Percentiles rank a stretch among this genome's conserved stretches.
Evolutionary conservation across 2,113 vertebrate species (phyloP).

Genomic region (Lampris incognitus): DNA sequence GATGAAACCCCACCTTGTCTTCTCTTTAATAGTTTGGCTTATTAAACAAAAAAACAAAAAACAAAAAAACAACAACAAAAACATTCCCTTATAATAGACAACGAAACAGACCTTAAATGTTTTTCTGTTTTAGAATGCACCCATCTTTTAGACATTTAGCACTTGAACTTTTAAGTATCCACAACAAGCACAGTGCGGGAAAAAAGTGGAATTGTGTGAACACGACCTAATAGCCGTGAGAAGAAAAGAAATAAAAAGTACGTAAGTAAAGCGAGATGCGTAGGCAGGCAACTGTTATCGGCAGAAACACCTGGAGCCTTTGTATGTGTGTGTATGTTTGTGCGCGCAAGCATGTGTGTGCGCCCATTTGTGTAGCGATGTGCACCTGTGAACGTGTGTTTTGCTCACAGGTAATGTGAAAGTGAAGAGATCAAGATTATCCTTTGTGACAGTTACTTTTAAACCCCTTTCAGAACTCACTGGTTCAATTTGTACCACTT

Average conservation of each 20-base stretch:
- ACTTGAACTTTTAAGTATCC: too few species aligned
- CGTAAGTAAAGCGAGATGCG: constrained; percentile 27
- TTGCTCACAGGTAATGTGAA: constrained; percentile 36
- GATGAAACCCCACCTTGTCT: too few species aligned
- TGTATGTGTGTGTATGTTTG: constrained; percentile 12
- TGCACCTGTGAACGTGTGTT: constrained; percentile 13
- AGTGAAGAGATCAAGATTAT: constrained; percentile 71
- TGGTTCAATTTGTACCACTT: constrained; percentile 72
- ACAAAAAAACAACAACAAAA: too few species aligned
- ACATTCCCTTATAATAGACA: too few species aligned
- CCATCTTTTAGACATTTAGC: too few species aligned
- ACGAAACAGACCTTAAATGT: too few species aligned
- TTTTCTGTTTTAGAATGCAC: too few species aligned
- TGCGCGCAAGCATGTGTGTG: not conserved
- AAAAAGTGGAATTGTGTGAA: too few species aligned
- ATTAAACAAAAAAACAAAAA: too few species aligned
- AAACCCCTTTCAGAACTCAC: constrained; percentile 65
- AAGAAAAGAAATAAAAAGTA: not conserved
- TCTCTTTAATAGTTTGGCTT: too few species aligned
- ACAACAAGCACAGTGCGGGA: too few species aligned
- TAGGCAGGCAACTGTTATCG: constrained; percentile 18
- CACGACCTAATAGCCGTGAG: not conserved
- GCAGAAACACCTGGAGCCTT: constrained; percentile 54
- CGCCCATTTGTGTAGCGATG: not conserved
- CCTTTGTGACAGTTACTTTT: constrained; percentile 75